phyloP scores from a whole-genome alignment of 1,140 invertebrate genomes.

The Zaprionus davidi region DNA sequence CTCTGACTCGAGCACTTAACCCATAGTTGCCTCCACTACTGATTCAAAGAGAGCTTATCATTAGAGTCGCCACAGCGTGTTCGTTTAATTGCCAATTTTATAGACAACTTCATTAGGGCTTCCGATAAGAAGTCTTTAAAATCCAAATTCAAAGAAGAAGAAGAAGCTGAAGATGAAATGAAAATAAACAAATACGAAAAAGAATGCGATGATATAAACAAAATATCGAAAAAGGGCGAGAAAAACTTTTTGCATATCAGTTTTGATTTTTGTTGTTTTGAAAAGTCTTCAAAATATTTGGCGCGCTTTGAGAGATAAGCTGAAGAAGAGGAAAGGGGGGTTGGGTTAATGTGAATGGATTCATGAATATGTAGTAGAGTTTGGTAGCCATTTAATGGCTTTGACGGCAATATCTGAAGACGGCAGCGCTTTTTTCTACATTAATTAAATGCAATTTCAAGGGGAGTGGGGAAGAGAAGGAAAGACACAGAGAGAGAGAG shows the following conservation, averaged over 20 bases:
- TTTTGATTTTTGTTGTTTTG: neutral
- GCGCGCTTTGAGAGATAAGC: slow-evolving; percentile 55
- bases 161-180: neutral
- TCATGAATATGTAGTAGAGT: slow-evolving; percentile 54
- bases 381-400: slow-evolving; percentile 49
- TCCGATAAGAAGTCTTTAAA: slow-evolving; percentile 70
- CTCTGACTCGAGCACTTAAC: slow-evolving; percentile 46
- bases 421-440: slow-evolving; percentile 39
- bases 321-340: neutral
- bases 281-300: slow-evolving; percentile 46
- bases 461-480: slow-evolving; percentile 6
- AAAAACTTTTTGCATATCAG: slow-evolving; percentile 67
- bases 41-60: slow-evolving; percentile 47
- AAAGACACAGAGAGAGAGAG: neutral
- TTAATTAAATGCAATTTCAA: slow-evolving; percentile 74
- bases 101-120: slow-evolving; percentile 75
- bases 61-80: slow-evolving; percentile 49
- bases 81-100: slow-evolving; percentile 80
- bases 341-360: slow-evolving; percentile 27
- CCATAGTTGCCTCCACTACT: slow-evolving; percentile 28
- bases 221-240: slow-evolving; percentile 36
- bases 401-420: slow-evolving; percentile 40
- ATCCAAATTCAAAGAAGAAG: slow-evolving; percentile 42
- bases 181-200: slow-evolving; percentile 17
- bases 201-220: slow-evolving; percentile 65